Base-by-base conservation (phyloP, 1,140 invertebrate species). In the Hyles euphorbiae region DNA sequence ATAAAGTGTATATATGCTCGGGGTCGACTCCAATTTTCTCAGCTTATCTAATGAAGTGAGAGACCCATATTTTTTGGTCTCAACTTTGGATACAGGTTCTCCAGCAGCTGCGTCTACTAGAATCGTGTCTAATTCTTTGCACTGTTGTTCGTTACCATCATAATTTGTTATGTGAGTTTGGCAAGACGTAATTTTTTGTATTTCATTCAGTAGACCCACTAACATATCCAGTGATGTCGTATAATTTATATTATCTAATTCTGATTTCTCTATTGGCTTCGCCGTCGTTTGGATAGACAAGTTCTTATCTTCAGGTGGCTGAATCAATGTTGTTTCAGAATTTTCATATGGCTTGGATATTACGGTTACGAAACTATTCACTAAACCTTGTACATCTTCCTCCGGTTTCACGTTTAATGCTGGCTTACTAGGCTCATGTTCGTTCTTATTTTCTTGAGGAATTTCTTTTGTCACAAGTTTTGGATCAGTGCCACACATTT, bases 191-290 rank as follows among this genome's bases (percentile, higher is more conserved):
- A 88, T 86, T 43, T 83, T 87, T 58, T 77, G 72, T 57, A 87
- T 88, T 70, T 88, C 83, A 60, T 83, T 83, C 51, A 88, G 70
- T 46, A 88, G 69, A 22, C 76, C 74, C 3, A 84, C 80, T 58
- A 88, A 59, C 55, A 88, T 78, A 53, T 85, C 85, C 10, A 88
- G 60, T 2, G 85, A 88, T 40, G 76, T 76, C 9, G 75, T 78
- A 33, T 77, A 76, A 56, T 78, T 72, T 7, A 81, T 58, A 55
- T 40, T 40, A 1, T 40, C 8, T 40, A 40, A 5, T 5, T 40
- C 36, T 5, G 36, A 5, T 40, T 40, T 40, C 36, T 40, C 5
- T 40, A 40, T 8, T 22, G 8, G 36, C 36, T 40, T 40, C 36
- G 36, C 8, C 36, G 36, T 40, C 36, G 22, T 22, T 22, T 22